Conservation (phyloP, 1,140 invertebrate genomes). For the silkworm (Bombyx mori) region ASM3026992v2 NC_085133.1:4516001-4516500, state of each 20-base stretch:
- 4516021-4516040: no score
- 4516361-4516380: slow-evolving; percentile 52
- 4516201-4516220: slow-evolving; percentile 24
- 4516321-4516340: slow-evolving; percentile 35
- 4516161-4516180: no score
- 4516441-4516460: slow-evolving; percentile 45
- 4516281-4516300: slow-evolving; percentile 22
- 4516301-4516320: slow-evolving; percentile 36
- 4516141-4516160: no score
- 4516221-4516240: slow-evolving; percentile 6
- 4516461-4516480: slow-evolving; percentile 40
- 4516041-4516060: no score
- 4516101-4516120: no score
- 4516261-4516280: slow-evolving; percentile 3
- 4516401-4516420: slow-evolving; percentile 12
- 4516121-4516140: no score
- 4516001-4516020: no score
- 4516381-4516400: slow-evolving; percentile 17
- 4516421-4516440: slow-evolving; percentile 43
- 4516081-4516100: no score
- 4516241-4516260: no score
- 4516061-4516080: no score
- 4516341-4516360: slow-evolving; percentile 58
- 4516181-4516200: slow-evolving; percentile 21
- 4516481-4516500: slow-evolving; percentile 53